Evolutionary conservation across 2,113 vertebrate species (phyloP).

Genomic region (Rhipidura dahli): DNA sequence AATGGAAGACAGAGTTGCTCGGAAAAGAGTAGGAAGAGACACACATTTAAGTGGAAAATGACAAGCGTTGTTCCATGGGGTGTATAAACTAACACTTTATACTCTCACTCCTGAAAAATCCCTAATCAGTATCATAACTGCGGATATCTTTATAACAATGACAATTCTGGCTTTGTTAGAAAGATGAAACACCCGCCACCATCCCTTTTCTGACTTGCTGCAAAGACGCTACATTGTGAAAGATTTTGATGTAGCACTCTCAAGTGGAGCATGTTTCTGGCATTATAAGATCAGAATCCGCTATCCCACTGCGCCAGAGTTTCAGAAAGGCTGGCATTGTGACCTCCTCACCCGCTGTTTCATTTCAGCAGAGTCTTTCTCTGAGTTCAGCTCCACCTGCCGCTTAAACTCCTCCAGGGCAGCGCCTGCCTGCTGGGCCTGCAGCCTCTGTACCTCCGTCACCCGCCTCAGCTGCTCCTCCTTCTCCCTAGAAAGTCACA

Average conservation of each 20-base stretch:
- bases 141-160: conserved; percentile 12
- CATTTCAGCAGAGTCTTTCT: conserved; percentile 90
- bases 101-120: conserved; percentile 43
- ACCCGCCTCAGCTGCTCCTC: conserved; percentile 83
- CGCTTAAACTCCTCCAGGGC: conserved; percentile 92
- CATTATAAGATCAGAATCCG: conserved; percentile 64
- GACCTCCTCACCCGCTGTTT: conserved; percentile 87
- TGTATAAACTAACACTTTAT: conserved; percentile 54
- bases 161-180: conserved; percentile 45
- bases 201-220: conserved; percentile 53
- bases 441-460: conserved; percentile 84
- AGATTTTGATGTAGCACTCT: conserved; percentile 62
- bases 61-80: background rate
- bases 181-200: conserved; percentile 36
- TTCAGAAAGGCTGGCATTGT: conserved; percentile 56
- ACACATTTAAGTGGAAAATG: background rate
- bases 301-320: conserved; percentile 56
- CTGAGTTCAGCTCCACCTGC: conserved; percentile 91
- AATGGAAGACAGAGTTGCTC: background rate
- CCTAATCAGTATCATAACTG: conserved; percentile 12
- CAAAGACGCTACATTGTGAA: conserved; percentile 35
- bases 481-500: conserved; percentile 84
- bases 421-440: conserved; percentile 88
- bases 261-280: conserved; percentile 58
- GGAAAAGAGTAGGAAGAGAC: conserved; percentile 17